phyloP scores from a whole-genome alignment of 2,113 vertebrate genomes.

The Tachycineta bicolor region DNA sequence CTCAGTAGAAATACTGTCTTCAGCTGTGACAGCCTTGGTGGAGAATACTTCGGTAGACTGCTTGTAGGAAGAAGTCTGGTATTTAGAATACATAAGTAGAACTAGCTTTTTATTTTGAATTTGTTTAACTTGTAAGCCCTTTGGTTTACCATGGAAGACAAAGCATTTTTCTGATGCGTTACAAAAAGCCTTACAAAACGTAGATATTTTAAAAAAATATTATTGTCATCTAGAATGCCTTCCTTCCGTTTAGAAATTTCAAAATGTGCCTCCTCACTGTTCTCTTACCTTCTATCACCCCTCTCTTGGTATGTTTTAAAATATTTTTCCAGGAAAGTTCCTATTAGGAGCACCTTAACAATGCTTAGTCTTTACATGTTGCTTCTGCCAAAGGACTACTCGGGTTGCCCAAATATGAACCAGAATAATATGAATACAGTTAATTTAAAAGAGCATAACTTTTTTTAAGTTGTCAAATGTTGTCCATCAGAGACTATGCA shows the following conservation, averaged over 20 bases:
- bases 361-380: neutral
- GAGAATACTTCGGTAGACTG: neutral
- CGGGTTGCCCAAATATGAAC: neutral
- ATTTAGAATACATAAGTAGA: neutral
- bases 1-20: neutral
- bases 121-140: neutral
- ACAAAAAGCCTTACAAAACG: conserved; percentile 10
- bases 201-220: neutral
- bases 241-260: neutral
- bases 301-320: neutral
- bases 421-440: neutral
- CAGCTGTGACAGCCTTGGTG: neutral
- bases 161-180: conserved; percentile 5
- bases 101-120: neutral
- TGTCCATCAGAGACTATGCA: neutral
- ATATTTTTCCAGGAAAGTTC: neutral
- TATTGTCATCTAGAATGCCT: neutral
- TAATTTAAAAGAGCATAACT: neutral
- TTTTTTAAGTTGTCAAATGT: neutral
- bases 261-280: neutral
- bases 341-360: neutral
- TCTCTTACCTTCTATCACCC: neutral
- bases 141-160: neutral
- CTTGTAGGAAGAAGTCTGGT: neutral
- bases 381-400: neutral